Percentiles rank a stretch among this genome's conserved stretches.
Conservation (phyloP, 2,888 invertebrate species). For the Anoplius nigerrimus region DNA sequence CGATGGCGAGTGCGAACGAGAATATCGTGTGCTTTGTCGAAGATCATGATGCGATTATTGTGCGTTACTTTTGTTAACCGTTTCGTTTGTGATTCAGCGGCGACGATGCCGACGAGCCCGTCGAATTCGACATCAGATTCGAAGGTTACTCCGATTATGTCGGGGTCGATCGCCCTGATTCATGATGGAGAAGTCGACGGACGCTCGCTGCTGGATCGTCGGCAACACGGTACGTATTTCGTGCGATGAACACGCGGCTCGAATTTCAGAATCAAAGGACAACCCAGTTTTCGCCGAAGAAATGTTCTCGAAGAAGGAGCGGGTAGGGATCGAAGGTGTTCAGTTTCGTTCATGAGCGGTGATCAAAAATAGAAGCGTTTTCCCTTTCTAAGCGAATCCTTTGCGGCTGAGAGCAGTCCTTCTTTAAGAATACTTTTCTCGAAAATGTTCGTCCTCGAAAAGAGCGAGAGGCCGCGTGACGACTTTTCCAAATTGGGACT, state of each 20-base stretch:
- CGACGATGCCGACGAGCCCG: neutral
- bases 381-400: no score
- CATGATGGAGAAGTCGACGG: neutral
- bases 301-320: neutral
- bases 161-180: no score
- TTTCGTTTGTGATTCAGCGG: slow-evolving; percentile 2
- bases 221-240: slow-evolving; percentile 40
- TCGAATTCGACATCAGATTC: no score
- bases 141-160: no score
- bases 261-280: neutral
- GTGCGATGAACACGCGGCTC: slow-evolving; percentile 34
- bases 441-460: no score
- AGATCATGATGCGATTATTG: neutral
- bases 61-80: slow-evolving; percentile 7
- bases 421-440: no score
- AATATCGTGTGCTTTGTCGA: neutral
- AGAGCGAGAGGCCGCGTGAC: no score
- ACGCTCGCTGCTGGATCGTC: neutral
- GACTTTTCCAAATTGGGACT: no score
- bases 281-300: slow-evolving; percentile 12
- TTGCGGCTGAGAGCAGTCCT: no score
- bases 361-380: no score
- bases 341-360: no score
- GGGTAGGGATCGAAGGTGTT: no score
- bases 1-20: neutral